Evolutionary conservation across 2,113 vertebrate species (phyloP), one percentile per base, ranked within the genome.

Genomic region (Poeciliopsis retropinna): DNA sequence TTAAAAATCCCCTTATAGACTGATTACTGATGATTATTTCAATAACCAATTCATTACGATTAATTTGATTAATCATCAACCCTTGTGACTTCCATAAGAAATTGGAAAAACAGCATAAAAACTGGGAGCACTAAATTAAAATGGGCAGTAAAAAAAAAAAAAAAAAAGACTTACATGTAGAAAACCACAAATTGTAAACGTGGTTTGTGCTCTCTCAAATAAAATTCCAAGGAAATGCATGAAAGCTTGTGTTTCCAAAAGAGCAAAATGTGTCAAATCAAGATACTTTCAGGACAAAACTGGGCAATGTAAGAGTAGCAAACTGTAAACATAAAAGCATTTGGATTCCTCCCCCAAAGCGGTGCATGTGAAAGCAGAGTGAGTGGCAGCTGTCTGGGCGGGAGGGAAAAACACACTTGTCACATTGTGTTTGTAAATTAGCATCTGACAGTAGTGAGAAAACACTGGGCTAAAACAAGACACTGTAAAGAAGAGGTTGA

Each of bases 301-400:
- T 44, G 51, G 67, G 65, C 64, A 60, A 41, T 30, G 29, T 54
- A 25, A 32, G 22, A 54, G 54, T 65, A 34, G 30, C n/a, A 5
- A 7, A 57, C 67, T 44, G 66, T 71, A 68, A 71, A 70, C 25
- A 31, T 32, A 17, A 65, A 17, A 57, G 11, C 19, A 60, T 81
- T 73, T 79, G 68, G 47, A 78, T 78, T 73, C 32, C 5, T 47
- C 57, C 72, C 57, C 66, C 15, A 25, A 25, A 76, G 81, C 65
- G 2, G 29, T 37, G 34, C 67, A 54, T 15, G 19, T 60, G 67
- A 54, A 25, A 34, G 60, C 13, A 64, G 54, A 27, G 30, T 73
- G 80, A 80, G 72, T 69, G 86, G 70, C 75, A 83, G 82, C 76
- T 83, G 76, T 81, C 68, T 62, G 75, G 25, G 14, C 1, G 30